Evolutionary conservation across 2,888 invertebrate species (phyloP), one percentile per base, ranked within the genome.

Genomic region (Xestia ashworthii): DNA sequence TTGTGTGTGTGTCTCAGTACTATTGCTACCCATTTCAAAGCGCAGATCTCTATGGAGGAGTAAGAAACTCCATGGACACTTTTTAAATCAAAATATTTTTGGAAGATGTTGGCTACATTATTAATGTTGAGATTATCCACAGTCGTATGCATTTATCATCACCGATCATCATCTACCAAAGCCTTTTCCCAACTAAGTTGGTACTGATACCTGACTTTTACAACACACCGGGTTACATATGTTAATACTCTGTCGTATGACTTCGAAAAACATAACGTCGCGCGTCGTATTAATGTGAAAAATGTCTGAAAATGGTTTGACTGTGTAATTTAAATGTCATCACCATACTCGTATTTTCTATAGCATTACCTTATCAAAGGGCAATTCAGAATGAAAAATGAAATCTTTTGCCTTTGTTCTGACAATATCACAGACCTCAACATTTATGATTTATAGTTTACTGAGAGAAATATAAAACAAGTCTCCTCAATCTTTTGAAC

Each of bases 381-480:
- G 25, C 55, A 50, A 75, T 71, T 84, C 65, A 62, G 50, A 81
- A 76, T 84, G 78, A 88, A 82, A 88, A 87, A 88, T 87, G 71
- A 82, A 78, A 76, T 76, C 50, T 66, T 76, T 76, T 38, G 50
- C 58, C 65, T 81, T 71, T 82, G 78, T 84, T 82, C 65, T 80
- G 79, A 82, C 76, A 88, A 74, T 82, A 87, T 87, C 76, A 67
- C 58, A 74, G 60, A 75, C 84, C 77, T 78, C 74, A 86, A 85
- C 81, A 80, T 66, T 73, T 55, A 85, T 89, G 89, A 87, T 87
- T 89, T 89, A 87, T 89, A 79, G 85, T 87, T 87, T 76, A 71
- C 71, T 65, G 70, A 66, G 71, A 69, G 75, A 80, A 88, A 83
- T 88, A 88, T 87, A 85, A 85, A 87, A 89, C 79, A 89, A 85